Conservation (phyloP, 2,113 vertebrate species). For the Ahaetulla prasina region DNA sequence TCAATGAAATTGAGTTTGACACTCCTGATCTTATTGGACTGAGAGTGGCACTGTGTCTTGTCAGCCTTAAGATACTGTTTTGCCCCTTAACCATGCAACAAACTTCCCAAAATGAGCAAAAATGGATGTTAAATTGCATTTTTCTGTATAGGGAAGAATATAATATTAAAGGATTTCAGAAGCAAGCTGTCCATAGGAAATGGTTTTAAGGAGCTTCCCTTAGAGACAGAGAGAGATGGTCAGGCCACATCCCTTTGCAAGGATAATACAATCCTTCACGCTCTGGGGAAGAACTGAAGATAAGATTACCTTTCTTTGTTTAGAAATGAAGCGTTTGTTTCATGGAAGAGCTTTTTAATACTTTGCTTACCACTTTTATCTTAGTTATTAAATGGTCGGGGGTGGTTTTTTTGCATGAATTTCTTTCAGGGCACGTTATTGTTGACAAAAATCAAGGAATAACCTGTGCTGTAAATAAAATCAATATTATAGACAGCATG, state of each 20-base stretch:
- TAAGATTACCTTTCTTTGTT: not conserved
- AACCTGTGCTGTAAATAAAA: conserved; percentile 93
- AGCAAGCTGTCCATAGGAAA: not conserved
- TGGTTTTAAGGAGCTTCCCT: not conserved
- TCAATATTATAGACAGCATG: conserved; percentile 82
- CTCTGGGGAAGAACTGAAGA: not conserved
- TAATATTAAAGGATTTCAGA: not conserved
- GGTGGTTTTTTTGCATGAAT: not conserved
- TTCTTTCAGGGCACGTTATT: conserved; percentile 84
- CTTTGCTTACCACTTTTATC: not conserved
- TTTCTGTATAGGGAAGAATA: not conserved
- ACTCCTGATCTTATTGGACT: not conserved
- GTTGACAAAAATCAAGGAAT: conserved; percentile 96
- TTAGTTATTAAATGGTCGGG: not conserved
- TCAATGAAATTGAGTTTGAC: too few species aligned
- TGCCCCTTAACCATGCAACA: not conserved
- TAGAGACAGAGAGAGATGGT: not conserved
- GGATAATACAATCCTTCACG: not conserved
- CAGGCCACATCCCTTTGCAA: not conserved
- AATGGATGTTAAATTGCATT: not conserved
- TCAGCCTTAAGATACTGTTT: not conserved
- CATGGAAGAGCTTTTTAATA: not conserved
- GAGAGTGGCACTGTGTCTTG: not conserved
- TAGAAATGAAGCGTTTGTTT: not conserved
- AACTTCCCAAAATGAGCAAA: not conserved